Evolutionary conservation across 2,888 invertebrate genomes (phyloP).

Genomic region (Amphipyra berbera): DNA sequence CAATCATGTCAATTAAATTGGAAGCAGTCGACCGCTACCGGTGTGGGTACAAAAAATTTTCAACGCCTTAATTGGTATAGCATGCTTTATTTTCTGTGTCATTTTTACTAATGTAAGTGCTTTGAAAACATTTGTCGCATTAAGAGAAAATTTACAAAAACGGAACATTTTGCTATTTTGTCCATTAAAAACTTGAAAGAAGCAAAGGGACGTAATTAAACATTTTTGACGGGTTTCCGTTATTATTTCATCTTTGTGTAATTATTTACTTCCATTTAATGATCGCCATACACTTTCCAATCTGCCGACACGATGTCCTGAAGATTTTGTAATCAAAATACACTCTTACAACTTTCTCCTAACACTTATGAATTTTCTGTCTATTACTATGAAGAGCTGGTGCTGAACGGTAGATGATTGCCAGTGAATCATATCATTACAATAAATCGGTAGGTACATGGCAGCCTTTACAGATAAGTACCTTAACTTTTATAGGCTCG

Average conservation of each 20-base stretch:
- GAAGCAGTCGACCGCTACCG: not conserved
- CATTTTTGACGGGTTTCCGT: slow-evolving; percentile 5
- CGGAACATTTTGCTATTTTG: slow-evolving; percentile 1
- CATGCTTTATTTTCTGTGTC: not conserved
- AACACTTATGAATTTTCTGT: no score
- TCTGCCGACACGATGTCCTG: not conserved
- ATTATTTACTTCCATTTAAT: slow-evolving; percentile 1
- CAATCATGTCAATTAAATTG: not conserved
- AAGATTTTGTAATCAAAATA: not conserved
- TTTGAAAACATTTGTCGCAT: no score
- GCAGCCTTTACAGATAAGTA: not conserved
- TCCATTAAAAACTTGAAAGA: slow-evolving; percentile 4
- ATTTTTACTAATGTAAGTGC: not conserved
- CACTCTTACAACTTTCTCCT: no score
- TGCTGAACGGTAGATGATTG: no score
- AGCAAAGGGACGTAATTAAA: slow-evolving; percentile 5
- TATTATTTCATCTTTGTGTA: slow-evolving; percentile 2
- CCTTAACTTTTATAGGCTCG: not conserved
- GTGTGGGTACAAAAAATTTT: not conserved
- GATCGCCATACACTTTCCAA: not conserved
- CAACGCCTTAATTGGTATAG: not conserved
- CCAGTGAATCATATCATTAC: no score
- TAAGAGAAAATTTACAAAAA: not conserved
- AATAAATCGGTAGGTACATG: no score
- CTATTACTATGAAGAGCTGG: no score